phyloP scores from a whole-genome alignment of 2,113 vertebrate species.

The Pelecanus crispus region DNA sequence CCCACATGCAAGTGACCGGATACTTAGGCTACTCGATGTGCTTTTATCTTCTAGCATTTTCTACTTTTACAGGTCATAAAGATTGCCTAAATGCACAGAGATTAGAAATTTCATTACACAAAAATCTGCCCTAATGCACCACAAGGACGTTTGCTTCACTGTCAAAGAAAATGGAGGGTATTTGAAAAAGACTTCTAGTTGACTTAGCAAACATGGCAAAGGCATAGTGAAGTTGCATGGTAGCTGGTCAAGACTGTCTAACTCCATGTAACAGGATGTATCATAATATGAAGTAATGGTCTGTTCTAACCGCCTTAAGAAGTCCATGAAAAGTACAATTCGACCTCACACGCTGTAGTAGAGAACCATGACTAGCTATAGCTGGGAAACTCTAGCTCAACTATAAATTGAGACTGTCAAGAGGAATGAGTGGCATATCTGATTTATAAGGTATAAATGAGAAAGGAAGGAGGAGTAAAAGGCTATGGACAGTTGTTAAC shows the following conservation, averaged over 20 bases:
- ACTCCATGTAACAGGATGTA: background rate
- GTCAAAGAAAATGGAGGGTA: background rate
- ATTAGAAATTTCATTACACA: background rate
- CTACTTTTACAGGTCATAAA: background rate
- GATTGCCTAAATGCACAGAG: background rate
- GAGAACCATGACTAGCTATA: background rate
- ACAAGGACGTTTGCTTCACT: background rate
- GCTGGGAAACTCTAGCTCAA: background rate
- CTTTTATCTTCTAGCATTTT: background rate
- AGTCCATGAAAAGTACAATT: background rate
- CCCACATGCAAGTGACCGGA: background rate
- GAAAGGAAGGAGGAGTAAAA: background rate
- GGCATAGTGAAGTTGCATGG: background rate
- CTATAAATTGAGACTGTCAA: background rate
- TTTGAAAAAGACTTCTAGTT: background rate
- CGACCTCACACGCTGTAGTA: background rate
- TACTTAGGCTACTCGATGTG: background rate
- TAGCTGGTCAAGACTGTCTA: background rate
- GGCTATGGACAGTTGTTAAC: background rate
- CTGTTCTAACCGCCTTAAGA: background rate
- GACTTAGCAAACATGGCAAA: background rate
- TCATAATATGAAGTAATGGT: background rate
- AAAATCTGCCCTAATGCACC: background rate
- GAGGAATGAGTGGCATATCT: background rate
- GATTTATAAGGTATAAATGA: background rate